A percentile compares a stretch with the other conserved stretches of the same genome.
Conservation (phyloP, 2,888 invertebrate genomes). For the Pandemis corylana region DNA sequence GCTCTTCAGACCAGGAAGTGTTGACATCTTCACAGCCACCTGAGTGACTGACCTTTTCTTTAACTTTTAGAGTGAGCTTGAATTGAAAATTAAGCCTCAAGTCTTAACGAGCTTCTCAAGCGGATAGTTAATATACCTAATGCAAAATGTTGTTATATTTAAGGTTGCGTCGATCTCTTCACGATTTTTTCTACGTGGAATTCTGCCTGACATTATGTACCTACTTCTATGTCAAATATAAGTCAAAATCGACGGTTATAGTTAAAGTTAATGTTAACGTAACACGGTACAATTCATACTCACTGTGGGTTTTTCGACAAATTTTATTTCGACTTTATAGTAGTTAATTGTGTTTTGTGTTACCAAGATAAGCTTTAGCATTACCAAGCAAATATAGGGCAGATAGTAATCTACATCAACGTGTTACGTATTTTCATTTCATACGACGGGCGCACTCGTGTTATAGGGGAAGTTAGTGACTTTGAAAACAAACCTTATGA, state of each 20-base stretch:
- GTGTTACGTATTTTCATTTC: constrained; percentile 16
- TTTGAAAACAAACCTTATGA: constrained; percentile 23
- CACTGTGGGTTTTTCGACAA: neutral
- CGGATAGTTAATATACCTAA: neutral
- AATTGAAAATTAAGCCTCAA: constrained; percentile 16
- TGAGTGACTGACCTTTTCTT: constrained; percentile 42
- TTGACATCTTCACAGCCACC: constrained; percentile 46
- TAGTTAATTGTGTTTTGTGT: neutral
- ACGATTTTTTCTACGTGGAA: too few relatives aligned
- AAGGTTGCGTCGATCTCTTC: too few relatives aligned
- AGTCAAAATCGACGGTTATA: too few relatives aligned
- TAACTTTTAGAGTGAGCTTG: constrained; percentile 32
- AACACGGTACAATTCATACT: too few relatives aligned
- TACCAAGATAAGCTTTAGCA: neutral
- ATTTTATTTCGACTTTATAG: neutral
- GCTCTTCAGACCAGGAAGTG: constrained; percentile 46
- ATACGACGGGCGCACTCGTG: neutral
- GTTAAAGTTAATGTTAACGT: too few relatives aligned
- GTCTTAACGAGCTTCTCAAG: constrained; percentile 1
- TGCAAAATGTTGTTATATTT: neutral
- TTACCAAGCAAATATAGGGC: constrained; percentile 4
- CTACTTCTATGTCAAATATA: too few relatives aligned
- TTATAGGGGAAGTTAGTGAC: constrained; percentile 17
- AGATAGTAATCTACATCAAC: constrained; percentile 8
- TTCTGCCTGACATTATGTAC: too few relatives aligned